These are phyloP conservation scores for Tuberolachnus salignus DNA, from an alignment of 2,888 invertebrate genomes.

Conservation along the genomic window DNA sequence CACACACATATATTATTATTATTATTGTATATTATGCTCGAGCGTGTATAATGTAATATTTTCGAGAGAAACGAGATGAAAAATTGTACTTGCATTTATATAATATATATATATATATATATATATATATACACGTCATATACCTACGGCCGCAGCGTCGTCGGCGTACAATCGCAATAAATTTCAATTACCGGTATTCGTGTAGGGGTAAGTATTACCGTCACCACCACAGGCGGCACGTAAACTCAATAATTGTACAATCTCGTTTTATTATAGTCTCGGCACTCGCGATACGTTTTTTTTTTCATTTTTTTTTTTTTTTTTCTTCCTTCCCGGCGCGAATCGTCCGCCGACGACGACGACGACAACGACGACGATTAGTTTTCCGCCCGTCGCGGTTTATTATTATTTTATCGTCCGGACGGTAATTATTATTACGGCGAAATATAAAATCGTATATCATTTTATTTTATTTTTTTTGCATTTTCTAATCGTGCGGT, in stretches of 20 bases:
- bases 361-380: not conserved
- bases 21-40: too few relatives aligned
- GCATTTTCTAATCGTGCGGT: too few relatives aligned
- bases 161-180: slow-evolving; percentile 25
- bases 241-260: slow-evolving; percentile 25
- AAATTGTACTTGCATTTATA: too few relatives aligned
- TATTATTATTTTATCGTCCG: not conserved
- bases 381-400: slow-evolving; percentile 2
- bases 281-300: slow-evolving; percentile 19
- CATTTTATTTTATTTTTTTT: too few relatives aligned
- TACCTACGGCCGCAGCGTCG: not conserved
- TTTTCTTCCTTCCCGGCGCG: too few relatives aligned
- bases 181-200: slow-evolving; percentile 44
- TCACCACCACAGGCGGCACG: slow-evolving; percentile 31
- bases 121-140: not conserved
- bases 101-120: not conserved
- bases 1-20: too few relatives aligned
- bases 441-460: too few relatives aligned
- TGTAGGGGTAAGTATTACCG: slow-evolving; percentile 36
- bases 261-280: slow-evolving; percentile 31
- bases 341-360: not conserved
- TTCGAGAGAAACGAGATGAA: not conserved
- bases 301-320: too few relatives aligned
- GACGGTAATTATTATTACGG: too few relatives aligned
- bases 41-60: not conserved